Evolutionary conservation across 2,113 vertebrate genomes (phyloP), one percentile per base, ranked within the genome.

Genomic region (Chascanopsetta lugubris): DNA sequence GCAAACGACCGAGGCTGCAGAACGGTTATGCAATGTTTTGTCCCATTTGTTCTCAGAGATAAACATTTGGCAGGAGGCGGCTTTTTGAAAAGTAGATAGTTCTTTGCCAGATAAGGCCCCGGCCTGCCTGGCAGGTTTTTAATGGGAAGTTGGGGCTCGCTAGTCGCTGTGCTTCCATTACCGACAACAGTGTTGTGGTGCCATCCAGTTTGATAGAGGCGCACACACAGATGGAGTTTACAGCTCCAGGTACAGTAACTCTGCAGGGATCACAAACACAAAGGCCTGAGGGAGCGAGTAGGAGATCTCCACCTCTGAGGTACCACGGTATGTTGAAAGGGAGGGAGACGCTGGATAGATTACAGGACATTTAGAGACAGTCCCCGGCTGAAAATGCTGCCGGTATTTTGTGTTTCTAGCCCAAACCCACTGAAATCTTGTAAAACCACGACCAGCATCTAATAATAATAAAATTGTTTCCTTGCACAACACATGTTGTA

Each of bases 61-160:
- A 84, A 87, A 79, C 77, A 70, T 79, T 78, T 77, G 65, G 40
- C 48, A 69, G 65, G 72, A 73, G 53, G 64, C 60, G 20, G 50
- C 64, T 70, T 86, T 68, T 76, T 36, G 79, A 77, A 75, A 63
- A 49, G 11, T 6, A 65, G 83, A 87, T 79, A 56, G 74, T 76
- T 82, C 59, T 55, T 62, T 67, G 66, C 60, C 47, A 72, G 88
- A 90, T 89, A 87, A 89, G 75, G 34, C 30, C 7, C 12, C 15
- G n/a, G 48, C 66, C 59, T 47, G 45, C 56, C 65, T 75, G 82
- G 77, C 71, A 77, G 75, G 2, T 79, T 74, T 79, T 79, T 81
- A 85, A 84, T 80, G 64, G 76, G 75, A 69, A 85, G 53, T 71
- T 50, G 8, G 21, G 26, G 29, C 61, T 56, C 1, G 24, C 65